phyloP scores from a whole-genome alignment of 1,140 invertebrate genomes.

The Asobara japonica region DNA sequence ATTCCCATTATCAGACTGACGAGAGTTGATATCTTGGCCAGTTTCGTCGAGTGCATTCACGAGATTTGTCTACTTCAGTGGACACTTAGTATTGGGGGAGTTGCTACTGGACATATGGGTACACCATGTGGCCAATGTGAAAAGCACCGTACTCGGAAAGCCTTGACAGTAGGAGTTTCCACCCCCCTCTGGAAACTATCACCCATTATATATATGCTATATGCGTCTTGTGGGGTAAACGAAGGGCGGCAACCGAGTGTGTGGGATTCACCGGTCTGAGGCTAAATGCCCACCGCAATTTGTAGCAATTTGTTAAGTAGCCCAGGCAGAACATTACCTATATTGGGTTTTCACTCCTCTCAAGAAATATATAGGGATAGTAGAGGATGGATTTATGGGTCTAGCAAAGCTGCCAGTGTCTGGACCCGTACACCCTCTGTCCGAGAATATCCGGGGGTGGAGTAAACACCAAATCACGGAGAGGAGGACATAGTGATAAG shows the following conservation, averaged over 20 bases:
- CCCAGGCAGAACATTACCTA: constrained; percentile 65
- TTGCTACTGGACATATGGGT: constrained; percentile 55
- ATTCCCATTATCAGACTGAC: constrained; percentile 4
- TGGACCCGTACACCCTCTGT: not conserved
- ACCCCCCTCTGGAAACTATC: constrained; percentile 11
- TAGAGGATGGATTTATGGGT: constrained; percentile 4
- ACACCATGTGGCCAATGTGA: constrained; percentile 54
- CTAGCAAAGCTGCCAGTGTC: not conserved
- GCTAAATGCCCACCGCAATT: constrained; percentile 65
- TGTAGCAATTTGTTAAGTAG: constrained; percentile 69
- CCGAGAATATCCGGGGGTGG: not conserved
- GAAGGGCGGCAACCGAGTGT: constrained; percentile 34
- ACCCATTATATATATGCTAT: constrained; percentile 23
- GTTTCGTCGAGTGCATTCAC: constrained; percentile 33
- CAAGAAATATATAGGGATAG: constrained; percentile 51
- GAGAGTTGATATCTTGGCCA: constrained; percentile 18
- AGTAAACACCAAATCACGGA: not conserved
- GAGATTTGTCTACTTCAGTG: constrained; percentile 47
- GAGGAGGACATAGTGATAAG: not conserved
- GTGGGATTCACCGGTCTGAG: constrained; percentile 37
- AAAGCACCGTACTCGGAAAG: constrained; percentile 33
- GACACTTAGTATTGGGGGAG: constrained; percentile 49
- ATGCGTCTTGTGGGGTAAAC: not conserved
- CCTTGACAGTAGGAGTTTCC: constrained; percentile 15
- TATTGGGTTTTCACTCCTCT: constrained; percentile 55